A percentile compares a stretch with the other conserved stretches of the same genome.
Conservation (phyloP, 2,113 vertebrate genomes). For the Micromys minutus region DNA sequence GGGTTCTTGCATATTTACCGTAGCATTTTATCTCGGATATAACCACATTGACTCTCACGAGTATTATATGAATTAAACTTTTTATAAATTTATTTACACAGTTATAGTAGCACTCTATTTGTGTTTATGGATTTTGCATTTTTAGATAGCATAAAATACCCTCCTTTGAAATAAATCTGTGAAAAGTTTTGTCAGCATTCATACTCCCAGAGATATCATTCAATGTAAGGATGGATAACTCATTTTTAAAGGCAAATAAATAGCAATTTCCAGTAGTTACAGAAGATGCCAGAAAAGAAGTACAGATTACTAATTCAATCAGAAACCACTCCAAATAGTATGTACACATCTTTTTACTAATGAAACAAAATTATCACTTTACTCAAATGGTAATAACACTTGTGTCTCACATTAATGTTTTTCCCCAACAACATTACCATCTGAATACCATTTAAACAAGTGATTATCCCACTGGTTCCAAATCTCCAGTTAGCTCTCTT, state of each 20-base stretch:
- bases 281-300: background rate
- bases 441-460: constrained; percentile 54
- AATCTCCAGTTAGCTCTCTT: background rate
- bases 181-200: background rate
- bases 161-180: constrained; percentile 20
- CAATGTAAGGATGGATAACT: background rate
- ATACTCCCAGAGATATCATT: background rate
- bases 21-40: background rate
- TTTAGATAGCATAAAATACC: background rate
- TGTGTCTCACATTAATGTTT: constrained; percentile 60
- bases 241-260: constrained; percentile 40
- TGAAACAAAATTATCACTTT: constrained; percentile 59
- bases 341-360: background rate
- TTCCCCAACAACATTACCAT: constrained; percentile 41
- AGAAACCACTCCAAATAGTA: constrained; percentile 21
- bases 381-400: constrained; percentile 51
- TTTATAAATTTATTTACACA: background rate
- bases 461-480: constrained; percentile 27
- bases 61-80: too few species aligned
- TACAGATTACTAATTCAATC: constrained; percentile 35
- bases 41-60: background rate
- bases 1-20: background rate
- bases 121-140: background rate
- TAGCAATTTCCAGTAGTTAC: background rate
- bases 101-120: background rate